Evolutionary conservation across 2,113 vertebrate genomes (phyloP).

Genomic region (Urocitellus parryii): DNA sequence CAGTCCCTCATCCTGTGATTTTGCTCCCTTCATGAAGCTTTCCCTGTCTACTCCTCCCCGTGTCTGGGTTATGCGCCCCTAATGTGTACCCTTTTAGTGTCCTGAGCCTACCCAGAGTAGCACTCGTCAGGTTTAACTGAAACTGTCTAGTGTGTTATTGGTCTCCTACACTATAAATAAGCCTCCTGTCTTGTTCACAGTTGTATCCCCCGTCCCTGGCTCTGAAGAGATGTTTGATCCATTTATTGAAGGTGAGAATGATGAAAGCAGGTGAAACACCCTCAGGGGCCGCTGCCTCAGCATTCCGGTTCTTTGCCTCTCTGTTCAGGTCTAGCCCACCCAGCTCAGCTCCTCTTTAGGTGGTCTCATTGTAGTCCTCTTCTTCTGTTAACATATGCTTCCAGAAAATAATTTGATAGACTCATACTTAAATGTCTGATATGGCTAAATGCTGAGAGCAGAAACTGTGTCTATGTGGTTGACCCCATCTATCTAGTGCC

Average conservation of each 20-base stretch:
- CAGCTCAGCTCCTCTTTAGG: background rate
- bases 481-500: background rate
- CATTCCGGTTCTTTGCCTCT: background rate
- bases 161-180: background rate
- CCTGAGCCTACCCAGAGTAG: background rate
- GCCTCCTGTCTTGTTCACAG: background rate
- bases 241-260: background rate
- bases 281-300: background rate
- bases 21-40: background rate
- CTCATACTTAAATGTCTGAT: background rate
- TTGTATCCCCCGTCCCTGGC: background rate
- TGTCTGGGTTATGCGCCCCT: background rate
- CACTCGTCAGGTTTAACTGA: background rate
- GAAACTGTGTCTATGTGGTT: background rate
- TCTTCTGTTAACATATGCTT: background rate
- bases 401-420: conserved; percentile 1
- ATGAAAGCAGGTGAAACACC: background rate
- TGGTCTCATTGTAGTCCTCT: background rate
- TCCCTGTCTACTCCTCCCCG: background rate
- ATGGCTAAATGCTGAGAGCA: background rate
- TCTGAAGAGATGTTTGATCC: background rate
- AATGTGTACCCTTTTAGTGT: background rate
- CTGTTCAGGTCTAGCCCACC: background rate
- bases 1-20: background rate
- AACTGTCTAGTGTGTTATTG: background rate